phyloP scores from a whole-genome alignment of 2,113 vertebrate genomes.

The Plecotus auritus region DNA sequence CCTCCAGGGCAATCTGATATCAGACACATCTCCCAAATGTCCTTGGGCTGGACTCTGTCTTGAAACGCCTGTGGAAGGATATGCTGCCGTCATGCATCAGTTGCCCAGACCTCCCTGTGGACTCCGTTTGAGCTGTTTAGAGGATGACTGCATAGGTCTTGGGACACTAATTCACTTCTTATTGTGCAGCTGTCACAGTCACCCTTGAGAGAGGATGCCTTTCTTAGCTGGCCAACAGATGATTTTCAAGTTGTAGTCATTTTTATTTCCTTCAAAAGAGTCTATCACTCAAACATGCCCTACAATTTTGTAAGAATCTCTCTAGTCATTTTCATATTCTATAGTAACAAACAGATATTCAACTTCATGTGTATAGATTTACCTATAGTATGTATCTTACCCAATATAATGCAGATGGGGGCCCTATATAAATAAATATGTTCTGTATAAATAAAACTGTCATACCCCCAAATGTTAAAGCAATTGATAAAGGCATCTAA shows the following conservation, averaged over 20 bases:
- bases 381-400: background rate
- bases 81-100: background rate
- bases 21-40: background rate
- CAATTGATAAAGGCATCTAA: background rate
- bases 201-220: background rate
- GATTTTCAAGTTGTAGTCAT: background rate
- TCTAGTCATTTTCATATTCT: background rate
- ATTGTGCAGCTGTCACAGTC: background rate
- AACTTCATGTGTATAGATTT: background rate
- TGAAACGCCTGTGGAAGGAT: background rate
- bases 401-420: background rate
- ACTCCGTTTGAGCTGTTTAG: background rate
- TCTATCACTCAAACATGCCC: background rate
- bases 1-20: background rate
- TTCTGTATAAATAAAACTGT: background rate
- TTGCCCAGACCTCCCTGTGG: background rate
- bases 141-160: background rate
- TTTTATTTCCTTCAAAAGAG: slow-evolving; percentile 10
- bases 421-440: background rate
- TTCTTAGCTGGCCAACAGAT: background rate
- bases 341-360: background rate
- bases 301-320: background rate
- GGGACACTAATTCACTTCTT: background rate
- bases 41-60: background rate
- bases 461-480: background rate